Conservation (phyloP, 2,113 vertebrate genomes). For the Limnothrissa miodon region DNA sequence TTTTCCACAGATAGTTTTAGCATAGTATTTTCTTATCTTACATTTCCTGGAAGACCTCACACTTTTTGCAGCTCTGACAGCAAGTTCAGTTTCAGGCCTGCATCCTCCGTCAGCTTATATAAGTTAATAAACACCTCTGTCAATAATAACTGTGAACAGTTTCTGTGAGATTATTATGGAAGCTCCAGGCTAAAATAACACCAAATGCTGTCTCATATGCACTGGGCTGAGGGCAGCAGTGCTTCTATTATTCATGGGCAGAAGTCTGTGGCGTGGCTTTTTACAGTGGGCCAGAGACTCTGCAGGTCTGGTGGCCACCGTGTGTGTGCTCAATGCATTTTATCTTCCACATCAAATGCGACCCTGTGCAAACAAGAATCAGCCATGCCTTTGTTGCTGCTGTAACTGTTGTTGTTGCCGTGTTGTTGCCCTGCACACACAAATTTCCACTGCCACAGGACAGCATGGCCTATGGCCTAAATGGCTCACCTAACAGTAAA, state of each 20-base stretch:
- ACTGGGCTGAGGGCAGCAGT: background rate
- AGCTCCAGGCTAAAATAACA: background rate
- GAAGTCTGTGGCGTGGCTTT: background rate
- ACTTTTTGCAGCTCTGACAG: background rate
- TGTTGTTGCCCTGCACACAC: background rate
- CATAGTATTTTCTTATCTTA: background rate
- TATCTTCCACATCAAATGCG: background rate
- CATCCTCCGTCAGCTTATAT: conserved; percentile 30
- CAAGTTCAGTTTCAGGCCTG: background rate
- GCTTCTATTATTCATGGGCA: background rate
- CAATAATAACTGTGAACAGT: background rate
- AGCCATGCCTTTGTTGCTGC: background rate
- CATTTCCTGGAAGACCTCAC: background rate
- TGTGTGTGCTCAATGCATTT: background rate
- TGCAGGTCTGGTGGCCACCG: background rate
- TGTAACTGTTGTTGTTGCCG: background rate
- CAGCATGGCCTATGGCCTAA: background rate
- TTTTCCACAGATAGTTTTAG: no score
- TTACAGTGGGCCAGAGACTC: background rate
- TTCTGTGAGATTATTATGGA: background rate
- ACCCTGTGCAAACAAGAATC: background rate
- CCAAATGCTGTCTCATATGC: background rate
- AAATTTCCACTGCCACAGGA: background rate
- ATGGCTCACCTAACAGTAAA: background rate
- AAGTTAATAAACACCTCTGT: conserved; percentile 9